Base-by-base conservation (phyloP, 2,888 invertebrate species). In the Antheraea yamamai region DNA sequence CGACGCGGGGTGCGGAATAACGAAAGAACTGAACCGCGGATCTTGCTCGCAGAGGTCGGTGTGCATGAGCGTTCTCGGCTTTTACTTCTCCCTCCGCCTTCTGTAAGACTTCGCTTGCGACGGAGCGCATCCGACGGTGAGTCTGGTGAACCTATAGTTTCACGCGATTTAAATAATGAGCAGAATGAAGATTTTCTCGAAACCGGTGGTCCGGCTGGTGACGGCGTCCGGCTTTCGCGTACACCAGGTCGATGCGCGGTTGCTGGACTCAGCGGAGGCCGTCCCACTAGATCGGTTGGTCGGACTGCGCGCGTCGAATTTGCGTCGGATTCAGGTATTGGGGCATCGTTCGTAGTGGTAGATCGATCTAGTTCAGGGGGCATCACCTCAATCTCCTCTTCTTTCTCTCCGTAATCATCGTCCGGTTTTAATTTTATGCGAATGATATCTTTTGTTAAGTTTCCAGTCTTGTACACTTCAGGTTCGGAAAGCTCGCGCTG, bases 151-250 rank as follows among this genome's bases (percentile, higher is more conserved):
- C 95, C 95, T 76, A 96, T 95, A 30, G 95, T 95, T 82, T 96
- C 97, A 81, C 96, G 96, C 79, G 97, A 96, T 88, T 97, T 96
- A 85, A 98, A 98, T 70, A 98, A 90, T 6, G 97, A 97, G 76
- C 97, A 97, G 85, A 98, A 97, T 55, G 97, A 98, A 82, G 97
- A 97, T 88, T 97, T 97, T 64, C 98, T 95, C 0, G 97, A 97
- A 0, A 96, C 95, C 0, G 96, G 95, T 0, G 92, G 92, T 0
- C 96, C 96, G 1, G 96, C 82, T 0, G 97, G 97, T 1, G 98
- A 97, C 0, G 97, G 97, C 1, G 96, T 95, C 51, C 96, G 88
- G 64, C 90, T 87, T 74, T 84, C 87, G 14, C 89, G 86, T 6
- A 78, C 76, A 3, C 78, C 77, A 71, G 83, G 90, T 20, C 78